These are phyloP conservation scores for Etheostoma spectabile DNA, from an alignment of 2,113 vertebrate genomes.

Conservation along the genomic window DNA sequence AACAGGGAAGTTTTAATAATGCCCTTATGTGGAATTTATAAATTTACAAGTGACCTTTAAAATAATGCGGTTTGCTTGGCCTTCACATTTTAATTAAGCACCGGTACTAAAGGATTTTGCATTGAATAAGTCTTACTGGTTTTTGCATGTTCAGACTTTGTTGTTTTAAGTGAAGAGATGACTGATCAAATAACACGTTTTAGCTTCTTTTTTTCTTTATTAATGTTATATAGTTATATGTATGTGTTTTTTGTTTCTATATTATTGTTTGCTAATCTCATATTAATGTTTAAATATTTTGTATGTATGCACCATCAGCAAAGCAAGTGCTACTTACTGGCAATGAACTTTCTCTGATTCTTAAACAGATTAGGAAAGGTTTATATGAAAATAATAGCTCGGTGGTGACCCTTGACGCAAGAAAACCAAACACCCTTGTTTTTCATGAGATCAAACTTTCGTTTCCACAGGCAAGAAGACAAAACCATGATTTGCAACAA, in stretches of 20 bases:
- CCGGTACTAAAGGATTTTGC: background rate
- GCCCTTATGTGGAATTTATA: background rate
- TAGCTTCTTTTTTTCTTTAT: no score
- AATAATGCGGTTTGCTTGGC: background rate
- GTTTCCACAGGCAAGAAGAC: constrained; percentile 3
- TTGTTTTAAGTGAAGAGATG: background rate
- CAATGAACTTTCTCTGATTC: no score
- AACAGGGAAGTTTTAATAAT: background rate
- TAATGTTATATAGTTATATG: no score
- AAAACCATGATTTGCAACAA: constrained; percentile 6
- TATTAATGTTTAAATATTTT: no score
- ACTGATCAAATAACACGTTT: no score
- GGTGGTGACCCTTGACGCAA: no score
- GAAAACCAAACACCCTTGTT: background rate
- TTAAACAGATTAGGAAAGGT: background rate
- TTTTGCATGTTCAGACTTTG: background rate
- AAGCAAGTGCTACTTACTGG: no score
- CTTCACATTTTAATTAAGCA: background rate
- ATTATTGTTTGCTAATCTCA: no score
- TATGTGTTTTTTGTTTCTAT: no score
- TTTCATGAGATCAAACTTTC: constrained; percentile 9
- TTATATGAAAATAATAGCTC: background rate
- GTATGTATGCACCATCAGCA: no score
- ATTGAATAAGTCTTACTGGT: background rate
- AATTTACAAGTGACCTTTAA: background rate